Evolutionary conservation across 2,888 invertebrate genomes (phyloP), one percentile per base, ranked within the genome.

Genomic region (Gymnocheta viridis): DNA sequence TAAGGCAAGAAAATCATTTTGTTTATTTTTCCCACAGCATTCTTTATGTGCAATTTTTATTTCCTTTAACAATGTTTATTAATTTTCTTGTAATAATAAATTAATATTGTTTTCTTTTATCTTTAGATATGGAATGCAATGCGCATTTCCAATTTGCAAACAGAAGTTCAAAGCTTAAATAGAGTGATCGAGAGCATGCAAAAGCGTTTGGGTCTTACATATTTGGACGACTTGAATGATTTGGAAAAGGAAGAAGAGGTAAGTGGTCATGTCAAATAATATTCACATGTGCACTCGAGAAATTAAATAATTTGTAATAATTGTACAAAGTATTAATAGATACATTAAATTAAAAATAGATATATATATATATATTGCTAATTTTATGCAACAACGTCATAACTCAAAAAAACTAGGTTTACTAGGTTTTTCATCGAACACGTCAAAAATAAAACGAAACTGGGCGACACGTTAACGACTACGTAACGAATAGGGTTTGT

Each of bases 221-320:
- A 91, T 86, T 86, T 92, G 82, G 91, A 92, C 49, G 91, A 92
- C 27, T 80, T 91, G n/a, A 88, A 86, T 35, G 90, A 91, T 72
- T 90, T 91, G 70, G 89, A 91, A 86, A 89, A 91, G 80, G 90
- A 90, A 88, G 92, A 90, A 77, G 90, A 89, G 89, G 92, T 92
- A 87, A 89, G 87, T 82, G 22, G 41, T 4, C 32, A 49, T 51
- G n/a, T 58, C 17, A 24, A 29, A 38, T 2, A n/a, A 47, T 14
- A 5, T 47, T 27, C 10, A 5, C 38, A 29, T 69, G 54, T 32
- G 38, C 22, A 67, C 54, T 29, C 12, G 10, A 47, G 19, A 49
- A 27, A 27, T 56, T 32, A 4, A 17, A 10, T 12, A 27, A 10
- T 56, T 9, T 4, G n/a, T 56, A 32, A 0, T 2, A 19, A 51